Evolutionary conservation across 2,888 invertebrate species (phyloP).

Genomic region (Dilophus febrilis): DNA sequence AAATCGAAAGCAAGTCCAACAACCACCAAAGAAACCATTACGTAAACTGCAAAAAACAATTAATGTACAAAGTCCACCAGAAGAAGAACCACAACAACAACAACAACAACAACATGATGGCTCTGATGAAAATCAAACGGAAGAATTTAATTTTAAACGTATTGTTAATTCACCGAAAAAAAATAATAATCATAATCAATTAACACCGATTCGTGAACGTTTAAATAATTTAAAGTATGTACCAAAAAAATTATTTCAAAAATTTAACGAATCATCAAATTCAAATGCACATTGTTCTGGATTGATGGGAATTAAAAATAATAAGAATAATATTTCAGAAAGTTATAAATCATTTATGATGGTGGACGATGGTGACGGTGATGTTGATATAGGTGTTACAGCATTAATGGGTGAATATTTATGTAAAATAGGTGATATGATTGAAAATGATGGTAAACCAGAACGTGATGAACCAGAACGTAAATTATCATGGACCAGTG

Average conservation of each 20-base stretch:
- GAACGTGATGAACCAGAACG: neutral
- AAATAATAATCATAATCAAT: neutral
- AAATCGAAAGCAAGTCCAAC: too few species aligned
- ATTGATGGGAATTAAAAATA: too few species aligned
- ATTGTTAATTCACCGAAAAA: conserved; percentile 19
- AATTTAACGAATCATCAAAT: neutral
- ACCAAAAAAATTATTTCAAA: conserved; percentile 3
- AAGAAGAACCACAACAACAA: too few species aligned
- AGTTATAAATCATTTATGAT: conserved; percentile 5
- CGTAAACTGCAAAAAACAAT: neutral
- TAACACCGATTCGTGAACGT: too few species aligned
- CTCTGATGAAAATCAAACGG: neutral
- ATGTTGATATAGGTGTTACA: conserved; percentile 3
- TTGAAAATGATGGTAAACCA: conserved; percentile 1
- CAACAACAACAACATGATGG: too few species aligned
- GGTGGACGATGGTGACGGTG: neutral
- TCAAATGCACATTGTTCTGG: too few species aligned
- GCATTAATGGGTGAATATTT: conserved; percentile 7
- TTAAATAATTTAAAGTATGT: neutral
- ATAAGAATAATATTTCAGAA: neutral
- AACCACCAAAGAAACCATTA: conserved; percentile 1
- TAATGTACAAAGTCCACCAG: too few species aligned
- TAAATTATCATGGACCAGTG: neutral
- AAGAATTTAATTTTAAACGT: conserved; percentile 24
- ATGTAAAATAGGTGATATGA: neutral